Conservation (phyloP, 2,113 vertebrate genomes). For the Sula dactylatra region DNA sequence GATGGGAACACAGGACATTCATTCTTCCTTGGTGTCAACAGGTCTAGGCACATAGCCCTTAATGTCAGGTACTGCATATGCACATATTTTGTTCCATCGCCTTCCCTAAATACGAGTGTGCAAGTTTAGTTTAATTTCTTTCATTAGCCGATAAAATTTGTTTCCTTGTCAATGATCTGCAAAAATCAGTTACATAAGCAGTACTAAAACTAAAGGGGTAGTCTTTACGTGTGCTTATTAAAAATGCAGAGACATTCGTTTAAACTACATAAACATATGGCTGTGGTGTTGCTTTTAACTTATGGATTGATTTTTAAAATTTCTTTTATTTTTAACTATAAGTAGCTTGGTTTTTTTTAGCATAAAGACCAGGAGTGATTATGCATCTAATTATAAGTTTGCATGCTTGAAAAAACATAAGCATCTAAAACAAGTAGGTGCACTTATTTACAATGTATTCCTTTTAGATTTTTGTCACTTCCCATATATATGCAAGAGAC, state of each 20-base stretch:
- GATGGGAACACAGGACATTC: constrained; percentile 34
- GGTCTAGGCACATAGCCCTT: neutral
- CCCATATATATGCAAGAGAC: neutral
- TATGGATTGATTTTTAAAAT: neutral
- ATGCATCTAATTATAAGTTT: neutral
- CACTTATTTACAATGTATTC: neutral
- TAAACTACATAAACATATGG: neutral
- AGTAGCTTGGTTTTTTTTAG: neutral
- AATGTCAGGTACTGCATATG: neutral
- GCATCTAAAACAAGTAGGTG: neutral
- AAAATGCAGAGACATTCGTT: neutral
- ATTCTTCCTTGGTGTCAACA: constrained; percentile 37
- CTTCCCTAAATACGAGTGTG: neutral
- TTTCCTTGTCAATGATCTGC: neutral
- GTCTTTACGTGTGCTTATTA: neutral
- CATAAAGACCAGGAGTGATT: neutral
- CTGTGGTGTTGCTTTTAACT: neutral
- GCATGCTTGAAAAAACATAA: neutral
- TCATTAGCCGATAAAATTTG: neutral
- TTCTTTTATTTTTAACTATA: neutral
- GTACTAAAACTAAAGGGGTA: neutral
- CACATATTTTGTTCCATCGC: neutral
- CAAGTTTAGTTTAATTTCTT: neutral
- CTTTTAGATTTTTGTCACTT: neutral
- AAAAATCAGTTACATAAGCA: neutral